phyloP scores from a whole-genome alignment of 2,797 vertebrate genomes.

The Glyptemys insculpta region DNA sequence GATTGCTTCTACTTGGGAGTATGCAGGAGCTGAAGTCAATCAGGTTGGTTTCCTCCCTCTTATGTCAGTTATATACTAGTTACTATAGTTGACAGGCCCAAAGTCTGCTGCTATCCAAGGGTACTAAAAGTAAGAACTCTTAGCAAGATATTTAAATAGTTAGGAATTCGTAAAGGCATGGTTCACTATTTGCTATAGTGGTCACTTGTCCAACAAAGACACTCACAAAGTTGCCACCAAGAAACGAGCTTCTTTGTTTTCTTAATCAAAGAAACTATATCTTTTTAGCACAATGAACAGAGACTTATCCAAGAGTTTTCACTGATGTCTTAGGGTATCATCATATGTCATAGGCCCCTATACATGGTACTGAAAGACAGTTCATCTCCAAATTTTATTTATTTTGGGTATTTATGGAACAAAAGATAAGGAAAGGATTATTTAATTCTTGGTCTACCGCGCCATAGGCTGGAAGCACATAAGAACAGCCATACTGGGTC shows the following conservation, averaged over 20 bases:
- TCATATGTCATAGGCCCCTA: background rate
- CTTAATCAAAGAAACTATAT: background rate
- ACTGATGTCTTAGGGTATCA: slow-evolving; percentile 10
- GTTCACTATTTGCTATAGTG: background rate
- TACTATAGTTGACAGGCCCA: background rate
- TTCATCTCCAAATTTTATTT: background rate
- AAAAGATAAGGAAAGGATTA: background rate
- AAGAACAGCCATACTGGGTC: too few species aligned
- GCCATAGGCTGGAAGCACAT: background rate
- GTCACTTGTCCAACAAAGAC: background rate
- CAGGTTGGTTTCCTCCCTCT: background rate
- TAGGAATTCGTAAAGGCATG: background rate
- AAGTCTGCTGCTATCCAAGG: background rate
- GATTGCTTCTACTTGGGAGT: background rate
- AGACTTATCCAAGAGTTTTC: background rate
- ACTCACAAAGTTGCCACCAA: background rate
- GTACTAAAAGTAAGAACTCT: background rate
- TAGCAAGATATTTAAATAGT: background rate
- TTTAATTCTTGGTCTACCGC: accelerated
- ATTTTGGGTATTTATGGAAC: accelerated
- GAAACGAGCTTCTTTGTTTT: background rate
- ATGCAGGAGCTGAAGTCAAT: background rate
- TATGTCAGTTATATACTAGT: background rate
- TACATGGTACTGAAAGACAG: accelerated
- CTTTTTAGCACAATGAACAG: slow-evolving; percentile 36